Percentiles rank a stretch among this genome's conserved stretches.
phyloP scores from a whole-genome alignment of 2,888 invertebrate genomes.

The Marasmarcha lunaedactyla region DNA sequence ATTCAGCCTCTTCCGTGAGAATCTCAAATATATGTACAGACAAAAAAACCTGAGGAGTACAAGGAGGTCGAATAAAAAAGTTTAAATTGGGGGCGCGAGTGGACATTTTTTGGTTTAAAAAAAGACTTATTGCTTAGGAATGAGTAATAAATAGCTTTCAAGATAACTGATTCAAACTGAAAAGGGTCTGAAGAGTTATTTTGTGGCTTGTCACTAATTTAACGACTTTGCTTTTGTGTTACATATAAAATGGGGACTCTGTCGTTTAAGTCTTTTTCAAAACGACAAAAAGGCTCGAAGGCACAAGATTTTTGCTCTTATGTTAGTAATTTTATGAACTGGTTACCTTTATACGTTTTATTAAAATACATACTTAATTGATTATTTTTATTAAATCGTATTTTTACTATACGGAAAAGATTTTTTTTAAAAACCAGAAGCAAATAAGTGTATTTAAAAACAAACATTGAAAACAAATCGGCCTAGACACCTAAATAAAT shows the following conservation, averaged over 20 bases:
- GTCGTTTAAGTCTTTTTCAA: no score
- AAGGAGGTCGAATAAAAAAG: slow-evolving; percentile 41
- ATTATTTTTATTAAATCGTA: no score
- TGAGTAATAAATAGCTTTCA: slow-evolving; percentile 42
- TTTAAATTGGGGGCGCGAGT: slow-evolving; percentile 43
- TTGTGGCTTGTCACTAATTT: slow-evolving; percentile 1
- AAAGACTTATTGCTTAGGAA: slow-evolving; percentile 41
- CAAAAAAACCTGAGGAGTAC: slow-evolving; percentile 34
- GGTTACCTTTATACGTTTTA: no score
- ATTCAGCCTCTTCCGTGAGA: slow-evolving; percentile 65
- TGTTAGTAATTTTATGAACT: no score
- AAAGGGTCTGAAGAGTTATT: slow-evolving; percentile 21
- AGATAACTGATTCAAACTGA: slow-evolving; percentile 41
- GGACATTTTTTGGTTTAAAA: slow-evolving; percentile 50
- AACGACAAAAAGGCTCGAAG: no score
- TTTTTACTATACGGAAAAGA: no score
- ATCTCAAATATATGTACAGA: slow-evolving; percentile 54
- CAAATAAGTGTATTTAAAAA: no score
- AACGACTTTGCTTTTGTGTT: background rate
- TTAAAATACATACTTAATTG: no score
- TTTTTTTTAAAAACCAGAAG: no score
- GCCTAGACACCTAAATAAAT: slow-evolving; percentile 11
- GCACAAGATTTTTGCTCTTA: no score
- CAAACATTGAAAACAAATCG: slow-evolving; percentile 3
- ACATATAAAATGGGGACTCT: no score